A percentile compares a stretch with the other conserved stretches of the same genome.
phyloP scores from a whole-genome alignment of 2,888 invertebrate genomes.

The Lasioglossum vierecki region DNA sequence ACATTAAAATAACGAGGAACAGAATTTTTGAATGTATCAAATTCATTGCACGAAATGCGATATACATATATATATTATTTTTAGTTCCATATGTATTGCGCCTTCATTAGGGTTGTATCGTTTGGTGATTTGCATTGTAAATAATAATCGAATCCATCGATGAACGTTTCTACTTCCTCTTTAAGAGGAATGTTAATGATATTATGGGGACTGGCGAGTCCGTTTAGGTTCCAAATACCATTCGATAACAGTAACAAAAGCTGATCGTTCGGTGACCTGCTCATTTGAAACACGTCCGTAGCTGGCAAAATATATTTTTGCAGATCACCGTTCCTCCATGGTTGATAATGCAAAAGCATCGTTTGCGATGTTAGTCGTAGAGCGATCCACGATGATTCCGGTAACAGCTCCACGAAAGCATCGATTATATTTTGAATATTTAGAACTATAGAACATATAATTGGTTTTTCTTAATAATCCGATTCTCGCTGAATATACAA shows the following conservation, averaged over 20 bases:
- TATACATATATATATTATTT: not conserved
- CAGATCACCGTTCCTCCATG: constrained; percentile 60
- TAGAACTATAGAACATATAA: not conserved
- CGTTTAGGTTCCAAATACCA: constrained; percentile 77
- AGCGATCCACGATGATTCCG: constrained; percentile 72
- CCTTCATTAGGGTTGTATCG: constrained; percentile 64
- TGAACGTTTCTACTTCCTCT: constrained; percentile 62
- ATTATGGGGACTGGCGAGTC: constrained; percentile 70
- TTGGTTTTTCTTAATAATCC: not conserved
- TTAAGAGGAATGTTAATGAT: constrained; percentile 57
- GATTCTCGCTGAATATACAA: not conserved
- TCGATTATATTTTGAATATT: constrained; percentile 66
- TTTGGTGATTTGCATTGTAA: constrained; percentile 62
- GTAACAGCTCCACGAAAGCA: constrained; percentile 60
- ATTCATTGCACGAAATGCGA: not conserved
- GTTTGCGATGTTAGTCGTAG: constrained; percentile 64
- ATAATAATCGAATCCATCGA: constrained; percentile 58
- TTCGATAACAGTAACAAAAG: constrained; percentile 72
- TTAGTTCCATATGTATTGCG: constrained; percentile 69
- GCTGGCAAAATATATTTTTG: constrained; percentile 67
- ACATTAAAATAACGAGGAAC: constrained; percentile 17
- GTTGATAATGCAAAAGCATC: constrained; percentile 72
- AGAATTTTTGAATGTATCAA: constrained; percentile 1
- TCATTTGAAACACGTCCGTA: constrained; percentile 54
- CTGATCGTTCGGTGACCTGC: constrained; percentile 64